Base-by-base conservation (phyloP, 2,888 invertebrate genomes). In the Ditula angustiorana region DNA sequence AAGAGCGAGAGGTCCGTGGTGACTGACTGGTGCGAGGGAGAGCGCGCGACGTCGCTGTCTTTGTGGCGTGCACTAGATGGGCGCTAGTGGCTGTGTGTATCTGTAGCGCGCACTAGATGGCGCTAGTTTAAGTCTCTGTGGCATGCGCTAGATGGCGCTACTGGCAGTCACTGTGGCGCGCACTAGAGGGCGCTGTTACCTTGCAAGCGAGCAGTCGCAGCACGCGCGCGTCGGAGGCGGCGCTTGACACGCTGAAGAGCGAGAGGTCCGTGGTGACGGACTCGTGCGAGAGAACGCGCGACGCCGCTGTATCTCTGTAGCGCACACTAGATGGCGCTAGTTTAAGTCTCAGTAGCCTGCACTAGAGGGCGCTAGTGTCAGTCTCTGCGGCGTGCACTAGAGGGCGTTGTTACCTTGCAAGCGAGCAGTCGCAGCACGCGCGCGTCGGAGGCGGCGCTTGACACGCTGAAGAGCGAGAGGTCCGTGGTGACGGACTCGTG, bases 401-500 rank as follows among this genome's bases (percentile, higher is more conserved):
- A 41, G 2, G 41, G 10, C 41, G 46, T 23, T 46, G 44, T 19
- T 69, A 90, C 90, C 85, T 86, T 90, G 72, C 88, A 85, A 61
- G 91, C 92, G 19, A 92, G 77, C 30, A 91, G 72, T 1, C 89
- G 74, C 0, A 92, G 80, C 23, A 90, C 87, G 69, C 88, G 80
- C 0, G 92, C 92, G 47, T 92, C 92, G 0, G 89, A 89, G 0
- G 92, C 92, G 0, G 92, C 94, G 0, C 96, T 96, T 1, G 96
- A 96, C 16, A 96, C 94, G 65, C 96, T 96, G 87, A 97, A 96
- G 65, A 97, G 89, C 0, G 96, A 97, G 58, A 97, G 89, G 85
- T 97, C 97, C 0, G 97, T 97, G 11, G 96, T 96, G 74, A 97
- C 96, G 16, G 96, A 96, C 87, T 97, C 97, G 87, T 96, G 96